A percentile compares a stretch with the other conserved stretches of the same genome.
Evolutionary conservation across 2,888 invertebrate species (phyloP).

Genomic region (Lamellibrachia satsuma): DNA sequence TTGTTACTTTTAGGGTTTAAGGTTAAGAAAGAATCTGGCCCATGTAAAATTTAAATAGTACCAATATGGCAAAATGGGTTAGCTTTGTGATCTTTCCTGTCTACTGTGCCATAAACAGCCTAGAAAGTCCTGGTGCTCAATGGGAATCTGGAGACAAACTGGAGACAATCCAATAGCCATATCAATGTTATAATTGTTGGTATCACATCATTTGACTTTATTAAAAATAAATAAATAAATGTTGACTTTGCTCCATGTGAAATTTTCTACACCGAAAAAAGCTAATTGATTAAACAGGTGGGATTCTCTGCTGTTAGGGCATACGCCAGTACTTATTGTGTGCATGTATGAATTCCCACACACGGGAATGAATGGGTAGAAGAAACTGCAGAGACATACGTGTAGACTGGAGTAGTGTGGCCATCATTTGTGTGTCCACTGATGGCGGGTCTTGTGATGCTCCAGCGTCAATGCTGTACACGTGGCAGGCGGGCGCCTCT

Average conservation of each 20-base stretch:
- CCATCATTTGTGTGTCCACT: constrained; percentile 69
- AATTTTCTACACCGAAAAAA: too few species aligned
- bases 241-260: too few species aligned
- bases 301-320: too few species aligned
- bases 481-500: constrained; percentile 79
- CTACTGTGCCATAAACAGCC: not conserved
- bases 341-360: too few species aligned
- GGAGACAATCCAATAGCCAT: not conserved
- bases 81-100: not conserved
- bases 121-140: not conserved
- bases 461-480: constrained; percentile 72
- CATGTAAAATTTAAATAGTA: not conserved
- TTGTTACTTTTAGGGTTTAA: not conserved
- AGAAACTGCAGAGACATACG: constrained; percentile 52
- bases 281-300: too few species aligned
- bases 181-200: not conserved
- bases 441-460: not conserved
- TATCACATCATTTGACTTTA: too few species aligned
- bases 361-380: not conserved
- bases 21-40: not conserved
- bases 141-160: not conserved
- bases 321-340: too few species aligned
- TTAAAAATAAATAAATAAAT: too few species aligned
- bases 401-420: constrained; percentile 77
- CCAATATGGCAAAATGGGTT: not conserved